A percentile compares a stretch with the other conserved stretches of the same genome.
Evolutionary conservation across 2,797 vertebrate species (phyloP).

Genomic region (Danio jaintianensis): DNA sequence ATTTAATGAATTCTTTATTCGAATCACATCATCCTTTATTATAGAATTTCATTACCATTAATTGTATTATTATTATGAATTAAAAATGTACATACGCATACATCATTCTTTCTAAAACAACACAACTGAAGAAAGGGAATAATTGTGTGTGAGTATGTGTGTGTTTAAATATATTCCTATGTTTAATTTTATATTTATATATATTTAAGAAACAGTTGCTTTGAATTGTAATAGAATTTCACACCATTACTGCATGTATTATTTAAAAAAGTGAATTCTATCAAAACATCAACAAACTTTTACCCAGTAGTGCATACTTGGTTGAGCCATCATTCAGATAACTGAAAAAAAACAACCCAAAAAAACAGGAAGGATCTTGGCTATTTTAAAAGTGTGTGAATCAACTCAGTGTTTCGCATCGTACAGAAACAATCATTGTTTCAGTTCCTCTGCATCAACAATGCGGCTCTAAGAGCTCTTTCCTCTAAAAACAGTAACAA

Average conservation of each 20-base stretch:
- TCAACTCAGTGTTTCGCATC: slow-evolving; percentile 40
- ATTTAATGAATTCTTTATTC: too few relatives aligned
- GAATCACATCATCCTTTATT: too few relatives aligned
- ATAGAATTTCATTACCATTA: too few relatives aligned
- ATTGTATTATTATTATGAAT: too few relatives aligned
- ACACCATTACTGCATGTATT: neutral
- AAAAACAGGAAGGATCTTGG: slow-evolving; percentile 49
- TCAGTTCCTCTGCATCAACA: slow-evolving; percentile 51
- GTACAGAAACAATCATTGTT: slow-evolving; percentile 56
- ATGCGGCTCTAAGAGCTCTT: slow-evolving; percentile 42
- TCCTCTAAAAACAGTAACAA: slow-evolving; percentile 50
- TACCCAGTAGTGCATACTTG: neutral
- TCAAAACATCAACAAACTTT: neutral
- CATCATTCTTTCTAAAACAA: too few relatives aligned
- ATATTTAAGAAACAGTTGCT: neutral
- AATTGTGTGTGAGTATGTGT: too few relatives aligned
- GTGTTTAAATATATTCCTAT: too few relatives aligned
- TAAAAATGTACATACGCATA: too few relatives aligned
- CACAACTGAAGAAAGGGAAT: too few relatives aligned
- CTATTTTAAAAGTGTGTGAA: slow-evolving; percentile 47
- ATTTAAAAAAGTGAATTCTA: neutral
- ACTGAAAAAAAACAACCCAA: slow-evolving; percentile 29
- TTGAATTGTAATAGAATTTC: neutral
- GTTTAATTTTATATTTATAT: neutral
- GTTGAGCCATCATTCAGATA: slow-evolving; percentile 37